These are phyloP conservation scores for Camponotus vicinus DNA, from an alignment of 1,140 invertebrate genomes.

Conservation along the genomic window DNA sequence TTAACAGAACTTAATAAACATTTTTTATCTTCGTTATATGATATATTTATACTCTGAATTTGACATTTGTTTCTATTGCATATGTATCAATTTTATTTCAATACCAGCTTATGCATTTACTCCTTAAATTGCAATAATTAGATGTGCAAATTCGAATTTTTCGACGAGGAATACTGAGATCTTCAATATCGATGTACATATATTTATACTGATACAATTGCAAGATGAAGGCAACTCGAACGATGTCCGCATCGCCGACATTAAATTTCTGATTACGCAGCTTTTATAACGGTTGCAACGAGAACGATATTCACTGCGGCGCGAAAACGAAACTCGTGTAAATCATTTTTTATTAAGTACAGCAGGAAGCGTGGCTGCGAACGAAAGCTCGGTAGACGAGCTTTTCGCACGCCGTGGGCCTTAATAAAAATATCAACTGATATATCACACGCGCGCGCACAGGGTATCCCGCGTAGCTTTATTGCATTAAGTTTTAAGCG, in stretches of 20 bases:
- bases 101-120: not conserved
- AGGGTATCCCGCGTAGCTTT: slow-evolving; percentile 27
- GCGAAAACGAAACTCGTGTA: slow-evolving; percentile 67
- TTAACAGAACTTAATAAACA: not conserved
- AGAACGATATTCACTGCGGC: slow-evolving; percentile 46
- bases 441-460: slow-evolving; percentile 30
- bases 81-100: not conserved
- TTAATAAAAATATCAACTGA: slow-evolving; percentile 50
- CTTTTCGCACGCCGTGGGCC: slow-evolving; percentile 42
- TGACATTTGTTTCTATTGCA: not conserved
- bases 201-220: not conserved
- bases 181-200: not conserved
- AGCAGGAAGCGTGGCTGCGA: slow-evolving; percentile 63
- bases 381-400: slow-evolving; percentile 48
- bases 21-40: not conserved
- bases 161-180: not conserved
- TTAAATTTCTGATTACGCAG: slow-evolving; percentile 55
- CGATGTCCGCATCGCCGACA: slow-evolving; percentile 5
- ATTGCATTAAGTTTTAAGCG: slow-evolving; percentile 63
- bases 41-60: no score
- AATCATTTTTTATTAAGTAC: slow-evolving; percentile 78
- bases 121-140: not conserved
- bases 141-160: not conserved
- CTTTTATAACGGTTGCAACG: slow-evolving; percentile 23
- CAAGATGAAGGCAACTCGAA: slow-evolving; percentile 1